Evolutionary conservation across 2,113 vertebrate species (phyloP).

Genomic region (Myotis yumanensis): DNA sequence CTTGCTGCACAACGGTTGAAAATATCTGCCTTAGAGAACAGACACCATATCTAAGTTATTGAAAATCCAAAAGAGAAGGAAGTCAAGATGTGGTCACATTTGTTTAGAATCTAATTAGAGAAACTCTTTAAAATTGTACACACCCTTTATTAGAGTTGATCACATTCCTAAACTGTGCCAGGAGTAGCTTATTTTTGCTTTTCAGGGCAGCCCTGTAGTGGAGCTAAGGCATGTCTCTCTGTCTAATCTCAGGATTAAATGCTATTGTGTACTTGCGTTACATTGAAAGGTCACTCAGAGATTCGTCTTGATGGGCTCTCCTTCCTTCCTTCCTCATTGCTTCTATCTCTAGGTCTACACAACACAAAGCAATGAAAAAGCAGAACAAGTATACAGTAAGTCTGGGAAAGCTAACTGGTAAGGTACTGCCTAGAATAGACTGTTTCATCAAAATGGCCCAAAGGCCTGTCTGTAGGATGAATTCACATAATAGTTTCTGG

Average conservation of each 20-base stretch:
- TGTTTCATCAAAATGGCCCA: not conserved
- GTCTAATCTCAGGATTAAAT: not conserved
- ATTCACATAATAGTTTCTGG: not conserved
- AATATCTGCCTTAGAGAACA: not conserved
- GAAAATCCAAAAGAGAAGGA: conserved; percentile 38
- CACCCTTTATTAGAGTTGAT: conserved; percentile 23
- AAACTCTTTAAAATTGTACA: conserved; percentile 23
- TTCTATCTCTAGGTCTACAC: not conserved
- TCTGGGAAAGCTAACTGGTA: not conserved
- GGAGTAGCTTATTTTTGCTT: not conserved
- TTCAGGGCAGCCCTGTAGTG: not conserved
- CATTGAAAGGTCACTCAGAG: not conserved
- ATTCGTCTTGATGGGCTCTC: not conserved
- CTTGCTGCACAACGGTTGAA: not conserved
- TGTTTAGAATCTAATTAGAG: conserved; percentile 47
- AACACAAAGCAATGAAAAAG: conserved; percentile 35
- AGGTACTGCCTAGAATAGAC: not conserved
- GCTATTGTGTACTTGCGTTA: not conserved
- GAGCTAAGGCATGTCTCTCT: not conserved
- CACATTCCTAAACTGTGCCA: not conserved
- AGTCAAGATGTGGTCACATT: conserved; percentile 28
- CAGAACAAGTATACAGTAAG: not conserved
- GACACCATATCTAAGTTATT: conserved; percentile 41
- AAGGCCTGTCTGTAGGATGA: not conserved
- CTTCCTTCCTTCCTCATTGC: not conserved